A percentile compares a stretch with the other conserved stretches of the same genome.
Evolutionary conservation across 2,113 vertebrate species (phyloP).

Genomic region (Hippocampus abdominalis): DNA sequence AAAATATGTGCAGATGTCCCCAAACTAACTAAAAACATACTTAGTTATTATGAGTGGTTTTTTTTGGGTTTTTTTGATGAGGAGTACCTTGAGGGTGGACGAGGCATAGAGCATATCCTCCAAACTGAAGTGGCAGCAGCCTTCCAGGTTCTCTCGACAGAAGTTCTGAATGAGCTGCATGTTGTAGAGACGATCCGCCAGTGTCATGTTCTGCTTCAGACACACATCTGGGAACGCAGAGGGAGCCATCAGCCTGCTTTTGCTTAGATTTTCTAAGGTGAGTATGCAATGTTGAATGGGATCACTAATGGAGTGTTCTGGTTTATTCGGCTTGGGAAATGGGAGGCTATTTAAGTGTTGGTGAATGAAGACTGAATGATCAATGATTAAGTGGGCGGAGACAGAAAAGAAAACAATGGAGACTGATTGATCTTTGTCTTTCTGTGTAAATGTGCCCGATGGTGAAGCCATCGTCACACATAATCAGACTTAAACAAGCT

Average conservation of each 20-base stretch:
- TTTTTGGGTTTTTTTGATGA: background rate
- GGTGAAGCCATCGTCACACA: background rate
- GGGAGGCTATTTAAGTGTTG: constrained; percentile 1
- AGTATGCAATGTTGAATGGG: constrained; percentile 1
- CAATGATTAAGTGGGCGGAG: constrained; percentile 16
- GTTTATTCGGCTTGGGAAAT: background rate
- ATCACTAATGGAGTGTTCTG: background rate
- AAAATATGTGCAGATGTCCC: background rate
- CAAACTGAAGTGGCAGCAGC: constrained; percentile 90
- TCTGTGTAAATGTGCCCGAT: constrained; percentile 5
- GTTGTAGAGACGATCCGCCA: constrained; percentile 92
- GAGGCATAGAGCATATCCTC: constrained; percentile 96
- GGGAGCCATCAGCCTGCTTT: constrained; percentile 27
- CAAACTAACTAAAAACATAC: background rate
- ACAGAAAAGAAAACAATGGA: constrained; percentile 1
- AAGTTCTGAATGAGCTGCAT: constrained; percentile 92
- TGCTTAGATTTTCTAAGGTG: background rate
- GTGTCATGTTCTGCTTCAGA: constrained; percentile 91
- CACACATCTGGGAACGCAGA: constrained; percentile 81
- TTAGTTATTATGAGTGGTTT: no score
- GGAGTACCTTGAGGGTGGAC: constrained; percentile 88
- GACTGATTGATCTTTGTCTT: constrained; percentile 25
- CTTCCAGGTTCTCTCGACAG: constrained; percentile 89
- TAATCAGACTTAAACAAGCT: constrained; percentile 22
- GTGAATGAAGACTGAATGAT: constrained; percentile 3